Conservation (phyloP, 2,113 vertebrate genomes). For the Silurus asotus region DNA sequence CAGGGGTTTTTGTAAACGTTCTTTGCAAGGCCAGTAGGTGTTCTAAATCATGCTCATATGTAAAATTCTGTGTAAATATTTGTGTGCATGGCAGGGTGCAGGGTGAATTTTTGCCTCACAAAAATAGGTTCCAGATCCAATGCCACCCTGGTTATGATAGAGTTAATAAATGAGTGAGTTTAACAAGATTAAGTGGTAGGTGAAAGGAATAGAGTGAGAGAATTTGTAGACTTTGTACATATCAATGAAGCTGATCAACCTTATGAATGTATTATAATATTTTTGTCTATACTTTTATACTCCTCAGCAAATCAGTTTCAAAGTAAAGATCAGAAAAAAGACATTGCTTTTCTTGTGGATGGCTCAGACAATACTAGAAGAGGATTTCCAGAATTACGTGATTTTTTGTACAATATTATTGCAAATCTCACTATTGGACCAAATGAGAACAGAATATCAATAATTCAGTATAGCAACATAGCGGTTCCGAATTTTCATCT, state of each 20-base stretch:
- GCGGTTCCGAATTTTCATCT: slow-evolving; percentile 61
- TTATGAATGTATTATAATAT: neutral
- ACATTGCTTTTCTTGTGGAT: slow-evolving; percentile 70
- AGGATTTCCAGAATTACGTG: slow-evolving; percentile 59
- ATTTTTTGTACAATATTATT: slow-evolving; percentile 59
- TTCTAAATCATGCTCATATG: neutral
- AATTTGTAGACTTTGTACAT: neutral
- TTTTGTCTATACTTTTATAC: slow-evolving; percentile 17
- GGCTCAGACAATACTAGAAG: slow-evolving; percentile 63
- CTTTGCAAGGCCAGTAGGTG: neutral
- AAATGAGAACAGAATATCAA: slow-evolving; percentile 56
- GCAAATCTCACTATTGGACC: slow-evolving; percentile 55
- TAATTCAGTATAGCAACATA: slow-evolving; percentile 63
- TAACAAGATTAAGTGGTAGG: neutral
- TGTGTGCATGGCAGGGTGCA: neutral
- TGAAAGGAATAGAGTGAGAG: neutral
- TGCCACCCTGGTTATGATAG: neutral
- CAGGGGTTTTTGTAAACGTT: neutral
- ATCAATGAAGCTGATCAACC: neutral
- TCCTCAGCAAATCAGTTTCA: slow-evolving; percentile 37
- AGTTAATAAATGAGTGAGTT: neutral
- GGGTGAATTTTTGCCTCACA: neutral
- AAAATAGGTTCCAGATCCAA: neutral
- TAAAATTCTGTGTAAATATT: neutral
- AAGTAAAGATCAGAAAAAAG: slow-evolving; percentile 52